phyloP scores from a whole-genome alignment of 2,888 invertebrate genomes.

The Troilus luridus region DNA sequence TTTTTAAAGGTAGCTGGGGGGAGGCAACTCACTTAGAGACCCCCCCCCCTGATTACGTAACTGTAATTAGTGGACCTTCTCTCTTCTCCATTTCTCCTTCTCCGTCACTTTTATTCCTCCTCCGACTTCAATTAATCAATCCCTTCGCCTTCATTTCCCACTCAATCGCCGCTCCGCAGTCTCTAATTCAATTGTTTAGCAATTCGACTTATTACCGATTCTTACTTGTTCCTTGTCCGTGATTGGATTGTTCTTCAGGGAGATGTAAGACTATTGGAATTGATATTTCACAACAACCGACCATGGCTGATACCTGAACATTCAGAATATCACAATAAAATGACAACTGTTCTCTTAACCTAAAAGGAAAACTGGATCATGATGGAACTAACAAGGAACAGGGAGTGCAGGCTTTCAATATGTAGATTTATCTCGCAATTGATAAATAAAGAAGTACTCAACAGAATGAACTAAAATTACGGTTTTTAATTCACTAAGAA shows the following conservation, averaged over 20 bases:
- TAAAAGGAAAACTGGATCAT: too few species aligned
- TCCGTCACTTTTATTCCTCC: conserved; percentile 14
- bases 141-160: conserved; percentile 45
- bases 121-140: conserved; percentile 39
- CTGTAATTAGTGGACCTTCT: conserved; percentile 21
- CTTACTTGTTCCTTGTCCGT: not conserved
- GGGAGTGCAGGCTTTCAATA: too few species aligned
- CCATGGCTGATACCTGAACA: too few species aligned
- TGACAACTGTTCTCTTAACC: too few species aligned
- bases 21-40: conserved; percentile 1
- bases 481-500: too few species aligned
- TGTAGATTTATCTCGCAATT: too few species aligned
- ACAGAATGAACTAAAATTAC: too few species aligned
- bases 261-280: not conserved
- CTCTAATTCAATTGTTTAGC: conserved; percentile 30
- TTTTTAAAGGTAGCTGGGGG: conserved; percentile 5
- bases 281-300: not conserved
- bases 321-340: too few species aligned
- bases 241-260: not conserved
- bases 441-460: too few species aligned
- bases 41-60: conserved; percentile 43
- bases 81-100: conserved; percentile 38
- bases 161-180: conserved; percentile 27
- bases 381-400: too few species aligned
- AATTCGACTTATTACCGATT: conserved; percentile 34